Evolutionary conservation across 2,113 vertebrate genomes (phyloP).

Genomic region (Euleptes europaea): DNA sequence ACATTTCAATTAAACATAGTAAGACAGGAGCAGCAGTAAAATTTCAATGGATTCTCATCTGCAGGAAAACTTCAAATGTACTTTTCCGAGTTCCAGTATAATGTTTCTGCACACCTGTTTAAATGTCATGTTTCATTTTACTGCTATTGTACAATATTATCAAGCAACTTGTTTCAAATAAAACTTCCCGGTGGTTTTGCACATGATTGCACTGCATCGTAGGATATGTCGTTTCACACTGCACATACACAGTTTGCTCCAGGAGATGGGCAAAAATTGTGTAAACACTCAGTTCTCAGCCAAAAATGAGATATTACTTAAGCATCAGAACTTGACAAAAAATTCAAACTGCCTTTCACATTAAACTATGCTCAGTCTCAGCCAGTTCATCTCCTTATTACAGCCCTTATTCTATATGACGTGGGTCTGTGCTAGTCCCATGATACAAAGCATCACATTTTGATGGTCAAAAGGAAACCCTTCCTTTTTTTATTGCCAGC

Average conservation of each 20-base stretch:
- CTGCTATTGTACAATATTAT: neutral
- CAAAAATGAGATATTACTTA: neutral
- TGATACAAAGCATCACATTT: no score
- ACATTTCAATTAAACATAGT: no score
- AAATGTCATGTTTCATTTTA: neutral
- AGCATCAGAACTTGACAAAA: neutral
- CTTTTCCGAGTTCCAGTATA: neutral
- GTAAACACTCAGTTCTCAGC: neutral
- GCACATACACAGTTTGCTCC: neutral
- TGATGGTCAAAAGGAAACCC: no score
- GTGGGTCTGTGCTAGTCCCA: no score
- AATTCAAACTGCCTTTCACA: neutral
- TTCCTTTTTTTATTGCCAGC: no score
- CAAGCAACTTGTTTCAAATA: neutral
- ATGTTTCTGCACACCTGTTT: neutral
- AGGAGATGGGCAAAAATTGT: no score
- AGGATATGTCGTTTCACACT: neutral
- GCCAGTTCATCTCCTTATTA: no score
- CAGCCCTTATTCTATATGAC: no score
- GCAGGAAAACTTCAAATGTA: neutral
- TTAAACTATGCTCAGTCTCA: neutral
- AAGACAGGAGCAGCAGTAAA: no score
- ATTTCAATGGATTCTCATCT: neutral
- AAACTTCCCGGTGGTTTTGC: neutral
- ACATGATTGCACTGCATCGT: neutral